Percentiles rank a stretch among this genome's conserved stretches.
These are phyloP conservation scores for Adineta ricciae DNA, from an alignment of 2,888 invertebrate species.

Conservation along the genomic window DNA sequence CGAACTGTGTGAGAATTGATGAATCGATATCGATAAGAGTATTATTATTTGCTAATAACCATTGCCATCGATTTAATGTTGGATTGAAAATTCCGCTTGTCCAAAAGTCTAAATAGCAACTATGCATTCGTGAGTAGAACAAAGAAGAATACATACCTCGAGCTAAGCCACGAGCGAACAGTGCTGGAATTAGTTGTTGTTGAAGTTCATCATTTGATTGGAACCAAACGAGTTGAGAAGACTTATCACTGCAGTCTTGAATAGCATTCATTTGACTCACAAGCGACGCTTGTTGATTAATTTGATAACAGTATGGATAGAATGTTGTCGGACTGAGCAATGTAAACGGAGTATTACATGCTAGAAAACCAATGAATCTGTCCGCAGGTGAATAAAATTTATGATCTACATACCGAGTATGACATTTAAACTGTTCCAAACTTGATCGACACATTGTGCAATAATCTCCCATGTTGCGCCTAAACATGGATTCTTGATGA, in stretches of 20 bases:
- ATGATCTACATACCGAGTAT: background rate
- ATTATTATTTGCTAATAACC: conserved; percentile 5
- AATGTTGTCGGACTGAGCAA: background rate
- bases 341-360: background rate
- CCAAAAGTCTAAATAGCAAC: background rate
- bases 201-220: conserved; percentile 4
- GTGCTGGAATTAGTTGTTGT: background rate
- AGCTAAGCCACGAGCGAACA: background rate
- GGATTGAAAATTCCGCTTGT: background rate
- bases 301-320: conserved; percentile 9
- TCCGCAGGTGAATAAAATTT: too few species aligned
- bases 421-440: conserved; percentile 13
- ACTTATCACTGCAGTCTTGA: background rate
- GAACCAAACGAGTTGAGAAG: conserved; percentile 8
- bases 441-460: conserved; percentile 5
- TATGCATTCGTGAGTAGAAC: background rate
- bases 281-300: background rate
- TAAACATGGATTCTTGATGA: background rate
- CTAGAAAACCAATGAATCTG: background rate
- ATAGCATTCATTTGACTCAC: background rate
- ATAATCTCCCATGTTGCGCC: conserved; percentile 12
- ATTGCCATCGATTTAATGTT: conserved; percentile 8
- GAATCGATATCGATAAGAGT: conserved; percentile 12
- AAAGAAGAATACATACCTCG: background rate
- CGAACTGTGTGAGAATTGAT: background rate